Conservation (phyloP, 2,113 vertebrate genomes). For the Cheilinus undulatus region DNA sequence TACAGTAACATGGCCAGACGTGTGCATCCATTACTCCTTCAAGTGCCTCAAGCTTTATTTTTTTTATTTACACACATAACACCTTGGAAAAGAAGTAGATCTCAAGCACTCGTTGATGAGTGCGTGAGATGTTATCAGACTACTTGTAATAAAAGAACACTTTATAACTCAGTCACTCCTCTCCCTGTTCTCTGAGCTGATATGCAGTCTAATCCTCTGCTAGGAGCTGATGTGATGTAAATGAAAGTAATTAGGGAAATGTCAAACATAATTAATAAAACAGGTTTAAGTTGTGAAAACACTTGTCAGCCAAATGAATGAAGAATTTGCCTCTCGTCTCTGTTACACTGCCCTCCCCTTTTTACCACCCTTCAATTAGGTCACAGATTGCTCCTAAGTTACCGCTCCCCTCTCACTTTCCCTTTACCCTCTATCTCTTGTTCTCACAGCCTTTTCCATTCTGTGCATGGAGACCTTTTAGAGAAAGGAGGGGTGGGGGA, state of each 20-base stretch:
- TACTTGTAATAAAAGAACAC: slow-evolving; percentile 69
- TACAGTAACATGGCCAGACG: slow-evolving; percentile 46
- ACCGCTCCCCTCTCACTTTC: slow-evolving; percentile 79
- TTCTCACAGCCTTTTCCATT: slow-evolving; percentile 81
- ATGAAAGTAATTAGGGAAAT: slow-evolving; percentile 98
- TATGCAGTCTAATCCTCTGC: slow-evolving; percentile 91
- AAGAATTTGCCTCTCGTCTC: slow-evolving; percentile 79
- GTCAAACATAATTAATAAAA: slow-evolving; percentile 98
- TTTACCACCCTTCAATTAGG: slow-evolving; percentile 86
- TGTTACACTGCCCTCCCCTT: slow-evolving; percentile 65
- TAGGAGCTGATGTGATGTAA: slow-evolving; percentile 96
- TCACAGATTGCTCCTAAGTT: slow-evolving; percentile 85
- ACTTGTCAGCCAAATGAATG: slow-evolving; percentile 96
- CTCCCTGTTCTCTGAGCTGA: slow-evolving; percentile 88
- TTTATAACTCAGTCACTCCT: slow-evolving; percentile 64
- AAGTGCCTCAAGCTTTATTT: slow-evolving; percentile 35
- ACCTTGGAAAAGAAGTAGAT: slow-evolving; percentile 7
- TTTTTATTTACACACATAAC: slow-evolving; percentile 34
- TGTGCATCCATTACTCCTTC: slow-evolving; percentile 16
- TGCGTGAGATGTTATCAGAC: slow-evolving; percentile 47
- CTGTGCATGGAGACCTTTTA: slow-evolving; percentile 82
- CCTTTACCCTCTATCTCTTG: slow-evolving; percentile 66
- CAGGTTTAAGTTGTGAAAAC: slow-evolving; percentile 95
- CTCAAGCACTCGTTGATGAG: not conserved
- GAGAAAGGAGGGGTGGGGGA: slow-evolving; percentile 70